Percentiles rank a stretch among this genome's conserved stretches.
These are phyloP conservation scores for Typhlichthys eigenmanni DNA, from an alignment of 2,797 vertebrate species.

Conservation along the genomic window DNA sequence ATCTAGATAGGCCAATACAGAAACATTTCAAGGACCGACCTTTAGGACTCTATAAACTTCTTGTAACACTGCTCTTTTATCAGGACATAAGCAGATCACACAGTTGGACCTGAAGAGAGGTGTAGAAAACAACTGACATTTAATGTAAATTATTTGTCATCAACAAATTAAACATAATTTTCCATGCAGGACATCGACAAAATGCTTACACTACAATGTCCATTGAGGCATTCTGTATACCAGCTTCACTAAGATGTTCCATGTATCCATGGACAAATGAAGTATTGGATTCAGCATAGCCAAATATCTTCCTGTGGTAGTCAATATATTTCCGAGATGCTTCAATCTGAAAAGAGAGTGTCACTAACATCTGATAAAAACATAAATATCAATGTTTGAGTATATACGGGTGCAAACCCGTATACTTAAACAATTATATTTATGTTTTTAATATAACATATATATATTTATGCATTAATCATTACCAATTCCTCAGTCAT, in stretches of 20 bases:
- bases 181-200: neutral
- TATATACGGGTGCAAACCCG: neutral
- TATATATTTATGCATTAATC: accelerated
- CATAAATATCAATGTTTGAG: neutral
- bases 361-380: neutral
- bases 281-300: constrained; percentile 69
- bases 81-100: constrained; percentile 78
- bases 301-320: constrained; percentile 76
- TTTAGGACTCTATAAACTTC: constrained; percentile 72
- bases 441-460: neutral
- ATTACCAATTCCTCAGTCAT: constrained; percentile 84
- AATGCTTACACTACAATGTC: constrained; percentile 74
- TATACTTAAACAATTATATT: neutral
- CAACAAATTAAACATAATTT: too few species aligned
- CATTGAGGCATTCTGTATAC: constrained; percentile 64
- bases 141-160: too few species aligned
- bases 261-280: constrained; percentile 77
- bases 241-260: constrained; percentile 73
- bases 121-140: neutral
- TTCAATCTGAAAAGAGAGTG: constrained; percentile 51
- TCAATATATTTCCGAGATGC: constrained; percentile 63
- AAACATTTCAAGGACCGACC: constrained; percentile 43
- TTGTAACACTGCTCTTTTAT: constrained; percentile 73
- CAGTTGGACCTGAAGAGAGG: constrained; percentile 72
- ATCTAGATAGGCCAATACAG: too few species aligned